phyloP scores from a whole-genome alignment of 2,797 vertebrate species.

The Acanthurus tractus region DNA sequence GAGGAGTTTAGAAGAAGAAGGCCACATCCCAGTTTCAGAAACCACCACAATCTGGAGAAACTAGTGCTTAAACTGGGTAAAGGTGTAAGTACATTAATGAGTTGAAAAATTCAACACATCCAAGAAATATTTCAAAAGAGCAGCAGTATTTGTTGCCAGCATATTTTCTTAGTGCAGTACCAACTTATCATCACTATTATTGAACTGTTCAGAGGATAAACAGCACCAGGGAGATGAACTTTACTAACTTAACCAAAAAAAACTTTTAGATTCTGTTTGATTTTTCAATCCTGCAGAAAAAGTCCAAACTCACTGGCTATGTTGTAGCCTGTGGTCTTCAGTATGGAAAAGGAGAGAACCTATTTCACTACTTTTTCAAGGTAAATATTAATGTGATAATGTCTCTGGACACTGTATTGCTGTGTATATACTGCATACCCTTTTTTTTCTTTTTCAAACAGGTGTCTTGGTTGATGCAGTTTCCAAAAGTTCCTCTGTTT shows the following conservation, averaged over 20 bases:
- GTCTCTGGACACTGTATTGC: background rate
- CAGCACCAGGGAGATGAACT: background rate
- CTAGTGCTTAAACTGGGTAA: constrained; percentile 88
- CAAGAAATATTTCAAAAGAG: background rate
- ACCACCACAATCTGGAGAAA: constrained; percentile 90
- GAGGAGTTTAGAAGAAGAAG: constrained; percentile 90
- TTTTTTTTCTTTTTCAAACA: constrained; percentile 41
- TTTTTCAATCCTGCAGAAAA: constrained; percentile 73
- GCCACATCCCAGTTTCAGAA: constrained; percentile 87
- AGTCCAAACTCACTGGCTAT: constrained; percentile 85
- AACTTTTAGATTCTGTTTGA: background rate
- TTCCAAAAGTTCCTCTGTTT: constrained; percentile 87
- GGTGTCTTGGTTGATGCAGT: constrained; percentile 90
- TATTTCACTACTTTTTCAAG: constrained; percentile 95
- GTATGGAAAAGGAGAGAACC: constrained; percentile 91
- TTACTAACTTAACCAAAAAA: background rate
- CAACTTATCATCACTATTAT: background rate
- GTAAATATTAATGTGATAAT: constrained; percentile 74
- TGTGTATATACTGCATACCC: background rate
- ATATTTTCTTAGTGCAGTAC: background rate
- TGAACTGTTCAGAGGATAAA: background rate
- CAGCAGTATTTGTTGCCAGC: background rate
- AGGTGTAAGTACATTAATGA: constrained; percentile 82
- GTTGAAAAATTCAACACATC: background rate
- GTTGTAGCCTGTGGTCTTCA: constrained; percentile 90